Base-by-base conservation (phyloP, 2,797 vertebrate genomes). In the Mallotus villosus region DNA sequence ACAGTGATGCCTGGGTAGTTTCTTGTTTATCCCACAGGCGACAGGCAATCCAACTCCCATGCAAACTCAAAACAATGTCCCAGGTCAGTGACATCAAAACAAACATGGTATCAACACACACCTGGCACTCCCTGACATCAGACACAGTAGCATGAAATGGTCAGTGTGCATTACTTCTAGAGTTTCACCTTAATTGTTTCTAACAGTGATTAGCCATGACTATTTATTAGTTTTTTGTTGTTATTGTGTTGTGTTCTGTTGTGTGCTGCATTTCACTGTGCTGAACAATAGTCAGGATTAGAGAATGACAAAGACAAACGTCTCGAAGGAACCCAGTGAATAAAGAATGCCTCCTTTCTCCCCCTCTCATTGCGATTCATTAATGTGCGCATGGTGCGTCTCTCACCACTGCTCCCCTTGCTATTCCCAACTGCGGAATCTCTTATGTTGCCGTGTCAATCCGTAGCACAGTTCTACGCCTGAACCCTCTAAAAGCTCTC, bases 341-440 rank as follows among this genome's bases (percentile, higher is more conserved):
- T 60, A 63, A 32, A 41, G 58, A 12, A 51, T 24, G 57, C 53
- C 51, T 53, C 14, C 8, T 34, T 41, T 34, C 63, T 49, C 24
- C 29, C 25, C 70, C 24, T 57, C 71, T 70, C 2, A 0, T 25
- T 63, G 72, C 70, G 1, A 80, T 77, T 80, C 69, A 81, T 85
- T 81, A 74, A 79, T 73, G 74, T 77, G 76, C 3, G 4, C 49
- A 53, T 29, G 49, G 67, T 67, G 74, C 71, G 70, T 74, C 72
- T 70, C 68, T 57, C 69, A 59, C 46, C 27, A 61, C 81, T 74
- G 73, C 60, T 74, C 58, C 0, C 17, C 71, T 62, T 70, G 32
- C 62, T 73, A n/a, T 49, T 70, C 62, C 67, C 63, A 12, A 80
- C 58, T 73, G 78, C 68, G 67, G 62, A 57, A 71, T 74, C 67